phyloP scores from a whole-genome alignment of 2,888 invertebrate genomes.

The Apotomis betuletana region DNA sequence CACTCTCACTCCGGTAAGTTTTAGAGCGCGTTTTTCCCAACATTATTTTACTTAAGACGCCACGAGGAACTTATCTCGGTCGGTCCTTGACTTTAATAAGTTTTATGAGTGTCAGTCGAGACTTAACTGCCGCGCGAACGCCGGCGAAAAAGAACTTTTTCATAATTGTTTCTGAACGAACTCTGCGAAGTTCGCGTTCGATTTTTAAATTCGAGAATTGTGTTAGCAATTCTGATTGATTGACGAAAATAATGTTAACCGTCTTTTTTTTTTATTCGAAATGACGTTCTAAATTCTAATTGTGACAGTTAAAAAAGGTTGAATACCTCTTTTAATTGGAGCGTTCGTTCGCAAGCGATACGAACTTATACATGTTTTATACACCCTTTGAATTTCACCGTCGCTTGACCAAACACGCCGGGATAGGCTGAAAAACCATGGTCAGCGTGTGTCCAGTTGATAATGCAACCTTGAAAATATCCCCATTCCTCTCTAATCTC shows the following conservation, averaged over 20 bases:
- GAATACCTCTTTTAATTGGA: neutral
- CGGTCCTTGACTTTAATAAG: conserved; percentile 84
- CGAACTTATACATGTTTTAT: conserved; percentile 41
- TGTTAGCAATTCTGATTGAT: conserved; percentile 58
- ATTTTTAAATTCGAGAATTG: conserved; percentile 61
- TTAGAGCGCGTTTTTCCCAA: conserved; percentile 74
- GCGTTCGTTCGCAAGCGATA: neutral
- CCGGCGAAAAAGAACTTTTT: conserved; percentile 79
- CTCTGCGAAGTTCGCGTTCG: conserved; percentile 70
- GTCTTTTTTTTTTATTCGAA: conserved; percentile 43
- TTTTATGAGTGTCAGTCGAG: conserved; percentile 82
- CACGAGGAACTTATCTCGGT: conserved; percentile 80
- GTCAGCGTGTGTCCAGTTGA: conserved; percentile 71
- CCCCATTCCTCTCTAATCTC: conserved; percentile 65
- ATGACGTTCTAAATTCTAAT: conserved; percentile 32
- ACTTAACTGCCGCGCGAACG: conserved; percentile 80
- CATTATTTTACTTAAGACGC: conserved; percentile 83
- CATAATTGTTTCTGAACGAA: conserved; percentile 80
- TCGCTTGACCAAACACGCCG: conserved; percentile 65
- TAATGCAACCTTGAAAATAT: conserved; percentile 60
- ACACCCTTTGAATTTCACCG: conserved; percentile 46
- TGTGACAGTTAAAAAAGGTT: neutral
- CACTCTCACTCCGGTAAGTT: conserved; percentile 77
- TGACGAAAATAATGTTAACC: conserved; percentile 59
- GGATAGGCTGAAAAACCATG: conserved; percentile 73